A percentile compares a stretch with the other conserved stretches of the same genome.
Conservation (phyloP, 2,797 vertebrate species). For the Loris lydekkerianus region DNA sequence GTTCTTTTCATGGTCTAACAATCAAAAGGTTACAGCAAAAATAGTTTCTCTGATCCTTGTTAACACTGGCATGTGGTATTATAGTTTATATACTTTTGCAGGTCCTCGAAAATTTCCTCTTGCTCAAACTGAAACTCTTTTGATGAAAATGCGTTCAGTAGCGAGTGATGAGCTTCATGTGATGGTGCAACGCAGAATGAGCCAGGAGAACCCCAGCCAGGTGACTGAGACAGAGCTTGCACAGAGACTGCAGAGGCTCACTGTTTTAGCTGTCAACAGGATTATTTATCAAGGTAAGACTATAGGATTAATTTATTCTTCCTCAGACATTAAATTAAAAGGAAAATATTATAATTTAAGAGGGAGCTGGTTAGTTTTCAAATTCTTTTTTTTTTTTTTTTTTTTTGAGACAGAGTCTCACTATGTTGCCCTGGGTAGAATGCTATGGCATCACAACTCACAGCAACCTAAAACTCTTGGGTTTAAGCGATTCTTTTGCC, state of each 20-base stretch:
- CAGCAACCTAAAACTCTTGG: too few relatives aligned
- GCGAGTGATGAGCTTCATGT: constrained; percentile 96
- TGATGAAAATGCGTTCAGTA: constrained; percentile 96
- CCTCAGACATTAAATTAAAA: background rate
- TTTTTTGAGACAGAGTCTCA: too few relatives aligned
- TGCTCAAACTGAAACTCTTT: constrained; percentile 94
- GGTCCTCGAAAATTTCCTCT: constrained; percentile 93
- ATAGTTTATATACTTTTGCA: constrained; percentile 83
- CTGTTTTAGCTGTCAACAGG: constrained; percentile 95
- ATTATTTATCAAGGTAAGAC: constrained; percentile 95
- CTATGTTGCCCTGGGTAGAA: too few relatives aligned
- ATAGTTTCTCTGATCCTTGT: background rate
- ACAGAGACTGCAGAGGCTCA: constrained; percentile 96
- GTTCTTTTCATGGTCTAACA: constrained; percentile 35
- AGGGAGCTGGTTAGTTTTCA: background rate
- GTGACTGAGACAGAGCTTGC: constrained; percentile 95
- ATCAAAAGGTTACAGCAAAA: constrained; percentile 45
- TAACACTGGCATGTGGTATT: constrained; percentile 31
- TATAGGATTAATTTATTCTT: background rate
- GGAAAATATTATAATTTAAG: background rate
- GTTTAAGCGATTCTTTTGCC: too few relatives aligned
- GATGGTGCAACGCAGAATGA: constrained; percentile 98
- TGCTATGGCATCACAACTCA: too few relatives aligned
- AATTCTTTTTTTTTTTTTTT: background rate
- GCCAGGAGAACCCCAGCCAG: constrained; percentile 95